These are phyloP conservation scores for Forbesichthys papilliferus DNA, from an alignment of 2,113 vertebrate species.

Conservation along the genomic window DNA sequence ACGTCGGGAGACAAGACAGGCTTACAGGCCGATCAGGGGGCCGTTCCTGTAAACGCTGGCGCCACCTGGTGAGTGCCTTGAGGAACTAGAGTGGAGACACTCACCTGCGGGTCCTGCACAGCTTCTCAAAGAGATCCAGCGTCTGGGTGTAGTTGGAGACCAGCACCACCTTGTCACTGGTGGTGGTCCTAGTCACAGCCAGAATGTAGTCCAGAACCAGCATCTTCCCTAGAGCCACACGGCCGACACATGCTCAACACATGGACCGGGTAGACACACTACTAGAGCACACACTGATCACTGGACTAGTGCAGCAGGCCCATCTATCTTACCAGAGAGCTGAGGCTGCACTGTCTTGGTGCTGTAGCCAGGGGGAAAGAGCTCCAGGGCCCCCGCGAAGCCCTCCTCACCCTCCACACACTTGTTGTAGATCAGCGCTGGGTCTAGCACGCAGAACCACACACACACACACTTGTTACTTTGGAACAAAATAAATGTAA, in stretches of 20 bases:
- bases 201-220: conserved; percentile 94
- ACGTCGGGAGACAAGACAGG: too few species aligned
- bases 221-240: conserved; percentile 86
- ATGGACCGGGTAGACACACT: too few species aligned
- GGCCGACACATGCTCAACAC: background rate
- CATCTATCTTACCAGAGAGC: conserved; percentile 83
- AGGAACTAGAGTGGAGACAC: conserved; percentile 4
- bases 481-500: too few species aligned
- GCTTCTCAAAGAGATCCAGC: conserved; percentile 94
- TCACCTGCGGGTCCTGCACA: conserved; percentile 90
- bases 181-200: conserved; percentile 87
- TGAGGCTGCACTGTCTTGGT: conserved; percentile 89
- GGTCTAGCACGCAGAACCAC: conserved; percentile 75
- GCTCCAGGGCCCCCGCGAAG: conserved; percentile 85
- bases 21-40: too few species aligned
- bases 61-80: background rate
- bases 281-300: background rate
- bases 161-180: conserved; percentile 92
- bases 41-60: background rate
- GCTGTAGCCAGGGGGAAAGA: conserved; percentile 87
- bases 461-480: background rate
- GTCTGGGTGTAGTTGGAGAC: conserved; percentile 99
- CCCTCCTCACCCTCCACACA: conserved; percentile 90
- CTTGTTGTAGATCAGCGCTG: conserved; percentile 91
- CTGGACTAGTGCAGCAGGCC: background rate